Percentiles rank a stretch among this genome's conserved stretches.
Conservation (phyloP, 2,888 invertebrate species). For the Chalcis sispes region DNA sequence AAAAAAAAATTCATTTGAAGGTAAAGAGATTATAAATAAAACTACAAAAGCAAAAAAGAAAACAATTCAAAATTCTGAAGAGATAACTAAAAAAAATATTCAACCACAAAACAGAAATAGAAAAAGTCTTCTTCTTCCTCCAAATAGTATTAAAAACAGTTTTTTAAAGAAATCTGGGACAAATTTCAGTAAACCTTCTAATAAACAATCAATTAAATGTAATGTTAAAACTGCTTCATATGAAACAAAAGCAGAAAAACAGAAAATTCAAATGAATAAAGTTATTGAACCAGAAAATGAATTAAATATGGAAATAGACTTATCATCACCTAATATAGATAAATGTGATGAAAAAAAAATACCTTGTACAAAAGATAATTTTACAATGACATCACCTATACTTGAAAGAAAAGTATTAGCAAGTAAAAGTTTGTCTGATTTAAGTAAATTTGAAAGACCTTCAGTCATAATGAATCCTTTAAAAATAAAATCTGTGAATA, state of each 20-base stretch:
- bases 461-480: constrained; percentile 35
- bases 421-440: constrained; percentile 20
- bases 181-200: constrained; percentile 18
- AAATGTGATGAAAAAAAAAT: neutral
- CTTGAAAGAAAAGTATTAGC: neutral
- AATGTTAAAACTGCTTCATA: constrained; percentile 7
- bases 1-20: constrained; percentile 28
- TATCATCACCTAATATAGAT: constrained; percentile 17
- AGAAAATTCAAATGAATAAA: constrained; percentile 6
- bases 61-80: constrained; percentile 27
- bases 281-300: constrained; percentile 18
- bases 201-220: constrained; percentile 24
- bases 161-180: constrained; percentile 42
- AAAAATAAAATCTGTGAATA: constrained; percentile 13
- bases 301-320: constrained; percentile 14
- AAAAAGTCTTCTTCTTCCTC: constrained; percentile 56
- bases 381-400: constrained; percentile 46
- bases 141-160: constrained; percentile 58
- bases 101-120: constrained; percentile 18
- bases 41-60: constrained; percentile 22
- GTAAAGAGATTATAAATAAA: constrained; percentile 43
- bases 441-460: constrained; percentile 41
- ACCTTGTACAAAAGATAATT: constrained; percentile 33
- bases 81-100: constrained; percentile 14
- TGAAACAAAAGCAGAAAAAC: constrained; percentile 20